phyloP scores from a whole-genome alignment of 2,113 vertebrate species.

The Pseudorhombus dupliciocellatus region DNA sequence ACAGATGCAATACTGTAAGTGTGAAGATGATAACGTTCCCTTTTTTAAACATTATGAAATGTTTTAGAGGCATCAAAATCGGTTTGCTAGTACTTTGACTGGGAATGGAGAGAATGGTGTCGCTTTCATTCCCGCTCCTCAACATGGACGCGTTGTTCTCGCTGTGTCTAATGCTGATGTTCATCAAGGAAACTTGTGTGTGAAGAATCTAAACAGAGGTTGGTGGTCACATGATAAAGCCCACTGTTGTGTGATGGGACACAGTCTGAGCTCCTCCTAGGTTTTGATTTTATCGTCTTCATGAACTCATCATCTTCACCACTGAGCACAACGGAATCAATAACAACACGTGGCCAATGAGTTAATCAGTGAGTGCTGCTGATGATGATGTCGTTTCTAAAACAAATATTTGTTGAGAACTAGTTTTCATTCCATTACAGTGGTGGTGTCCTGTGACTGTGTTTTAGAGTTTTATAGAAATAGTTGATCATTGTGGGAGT shows the following conservation, averaged over 20 bases:
- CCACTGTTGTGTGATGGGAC: no score
- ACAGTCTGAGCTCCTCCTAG: no score
- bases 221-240: not conserved
- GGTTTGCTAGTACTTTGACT: no score
- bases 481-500: constrained; percentile 1
- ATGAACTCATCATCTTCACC: no score
- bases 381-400: not conserved
- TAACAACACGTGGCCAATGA: not conserved
- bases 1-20: constrained; percentile 5
- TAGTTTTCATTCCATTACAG: not conserved
- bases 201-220: not conserved
- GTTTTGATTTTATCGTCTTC: no score
- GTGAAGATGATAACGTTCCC: not conserved
- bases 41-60: not conserved
- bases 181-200: not conserved
- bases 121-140: no score
- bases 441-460: constrained; percentile 16
- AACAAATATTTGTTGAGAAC: not conserved
- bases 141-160: no score
- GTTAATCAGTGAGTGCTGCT: not conserved
- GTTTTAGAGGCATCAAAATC: no score
- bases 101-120: no score
- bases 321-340: no score
- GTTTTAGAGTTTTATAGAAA: constrained; percentile 14
- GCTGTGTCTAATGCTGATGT: not conserved